phyloP scores from a whole-genome alignment of 2,888 invertebrate species.

The Cantharis rufa region DNA sequence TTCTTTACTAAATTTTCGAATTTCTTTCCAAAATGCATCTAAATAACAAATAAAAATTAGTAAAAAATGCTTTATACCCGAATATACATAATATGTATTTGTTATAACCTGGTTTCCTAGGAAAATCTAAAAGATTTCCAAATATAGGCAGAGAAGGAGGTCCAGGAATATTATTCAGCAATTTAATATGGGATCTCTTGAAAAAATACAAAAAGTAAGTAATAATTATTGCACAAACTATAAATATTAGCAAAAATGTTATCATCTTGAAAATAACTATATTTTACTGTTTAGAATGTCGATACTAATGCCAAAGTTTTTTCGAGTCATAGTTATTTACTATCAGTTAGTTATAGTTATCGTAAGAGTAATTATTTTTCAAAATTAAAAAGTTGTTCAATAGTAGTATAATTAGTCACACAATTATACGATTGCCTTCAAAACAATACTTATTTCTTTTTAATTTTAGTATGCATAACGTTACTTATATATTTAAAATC shows the following conservation, averaged over 20 bases:
- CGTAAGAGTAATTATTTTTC: background rate
- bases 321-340: background rate
- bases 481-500: too few relatives aligned
- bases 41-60: background rate
- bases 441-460: too few relatives aligned
- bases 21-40: constrained; percentile 27
- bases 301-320: background rate
- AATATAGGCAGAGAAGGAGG: constrained; percentile 27
- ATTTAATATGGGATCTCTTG: background rate
- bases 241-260: background rate
- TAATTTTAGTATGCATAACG: too few relatives aligned
- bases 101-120: constrained; percentile 23
- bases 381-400: too few relatives aligned
- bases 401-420: too few relatives aligned
- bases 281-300: background rate
- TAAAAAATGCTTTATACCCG: background rate
- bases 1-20: constrained; percentile 12
- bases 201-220: background rate
- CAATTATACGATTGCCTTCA: too few relatives aligned
- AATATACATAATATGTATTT: background rate
- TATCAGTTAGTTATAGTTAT: background rate
- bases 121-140: constrained; percentile 30
- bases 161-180: constrained; percentile 32
- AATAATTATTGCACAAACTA: background rate
- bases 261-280: background rate